These are phyloP conservation scores for Ailuropoda melanoleuca DNA, from an alignment of 2,113 vertebrate genomes.

Conservation along the genomic window DNA sequence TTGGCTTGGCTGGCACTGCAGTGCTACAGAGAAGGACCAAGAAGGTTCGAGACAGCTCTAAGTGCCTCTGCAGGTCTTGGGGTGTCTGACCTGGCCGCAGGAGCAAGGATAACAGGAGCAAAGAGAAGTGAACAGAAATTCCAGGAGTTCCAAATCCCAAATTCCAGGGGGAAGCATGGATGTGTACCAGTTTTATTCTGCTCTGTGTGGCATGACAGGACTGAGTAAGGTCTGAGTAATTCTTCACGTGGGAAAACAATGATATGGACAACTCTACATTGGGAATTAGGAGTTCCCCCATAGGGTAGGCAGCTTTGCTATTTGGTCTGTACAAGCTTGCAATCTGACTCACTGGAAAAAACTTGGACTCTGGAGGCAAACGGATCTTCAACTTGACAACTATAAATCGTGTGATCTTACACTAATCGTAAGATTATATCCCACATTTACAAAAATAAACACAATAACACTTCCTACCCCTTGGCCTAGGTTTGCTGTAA, in stretches of 20 bases:
- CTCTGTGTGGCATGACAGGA: background rate
- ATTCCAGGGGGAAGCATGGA: background rate
- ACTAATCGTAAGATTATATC: background rate
- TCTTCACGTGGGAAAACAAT: background rate
- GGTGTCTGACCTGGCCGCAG: background rate
- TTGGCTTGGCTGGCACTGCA: background rate
- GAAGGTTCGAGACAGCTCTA: background rate
- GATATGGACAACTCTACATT: background rate
- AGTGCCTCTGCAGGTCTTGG: background rate
- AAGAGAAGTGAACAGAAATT: background rate
- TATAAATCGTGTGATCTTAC: background rate
- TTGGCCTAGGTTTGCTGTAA: background rate
- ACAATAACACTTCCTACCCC: background rate
- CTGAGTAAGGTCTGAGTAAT: background rate
- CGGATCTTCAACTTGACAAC: background rate
- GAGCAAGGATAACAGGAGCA: background rate
- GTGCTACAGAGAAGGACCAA: background rate
- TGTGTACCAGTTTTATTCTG: background rate
- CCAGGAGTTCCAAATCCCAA: background rate
- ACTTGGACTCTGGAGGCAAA: background rate
- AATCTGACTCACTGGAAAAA: background rate
- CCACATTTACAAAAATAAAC: constrained; percentile 11
- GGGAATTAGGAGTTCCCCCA: background rate
- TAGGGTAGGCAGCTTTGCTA: background rate
- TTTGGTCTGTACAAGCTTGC: background rate